Evolutionary conservation across 2,888 invertebrate species (phyloP), one percentile per base, ranked within the genome.

Genomic region (Pemphredon lugubris): DNA sequence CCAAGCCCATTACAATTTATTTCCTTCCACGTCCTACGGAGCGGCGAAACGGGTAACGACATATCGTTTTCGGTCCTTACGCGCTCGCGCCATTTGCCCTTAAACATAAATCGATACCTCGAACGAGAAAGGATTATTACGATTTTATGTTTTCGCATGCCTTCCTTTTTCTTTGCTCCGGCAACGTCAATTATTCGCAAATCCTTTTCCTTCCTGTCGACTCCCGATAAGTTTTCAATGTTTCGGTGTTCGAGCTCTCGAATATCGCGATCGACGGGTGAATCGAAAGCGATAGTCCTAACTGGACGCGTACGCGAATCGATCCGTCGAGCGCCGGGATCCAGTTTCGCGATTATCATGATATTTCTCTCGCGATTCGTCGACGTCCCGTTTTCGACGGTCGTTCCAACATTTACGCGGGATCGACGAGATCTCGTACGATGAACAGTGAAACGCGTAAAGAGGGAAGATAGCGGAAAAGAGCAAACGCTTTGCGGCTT

Each of bases 101-200:
- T 58, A 57, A 57, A 44, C 57, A 68, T 58, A 65, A 68, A 68
- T 65, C 65, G 55, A 65, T 68, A 26, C 5, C 16, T 21, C 9
- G 50, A 13, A 14, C 13, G 34, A n/a, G n/a, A n/a, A n/a, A n/a
- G n/a, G n/a, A n/a, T n/a, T n/a, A n/a, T n/a, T n/a, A n/a, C n/a
- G n/a, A n/a, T n/a, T n/a, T n/a, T n/a, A n/a, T n/a, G n/a, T n/a
- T n/a, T n/a, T n/a, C n/a, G n/a, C n/a, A n/a, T n/a, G n/a, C n/a
- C n/a, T n/a, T n/a, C n/a, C n/a, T n/a, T n/a, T n/a, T n/a, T n/a
- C n/a, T n/a, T n/a, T n/a, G n/a, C n/a, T n/a, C n/a, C n/a, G n/a
- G n/a, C n/a, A n/a, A n/a, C n/a, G n/a, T n/a, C n/a, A n/a, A n/a
- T n/a, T n/a, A n/a, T n/a, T n/a, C n/a, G n/a, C n/a, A n/a, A n/a